phyloP scores from a whole-genome alignment of 2,888 invertebrate species.

The Eudasyphora cyanicolor region DNA sequence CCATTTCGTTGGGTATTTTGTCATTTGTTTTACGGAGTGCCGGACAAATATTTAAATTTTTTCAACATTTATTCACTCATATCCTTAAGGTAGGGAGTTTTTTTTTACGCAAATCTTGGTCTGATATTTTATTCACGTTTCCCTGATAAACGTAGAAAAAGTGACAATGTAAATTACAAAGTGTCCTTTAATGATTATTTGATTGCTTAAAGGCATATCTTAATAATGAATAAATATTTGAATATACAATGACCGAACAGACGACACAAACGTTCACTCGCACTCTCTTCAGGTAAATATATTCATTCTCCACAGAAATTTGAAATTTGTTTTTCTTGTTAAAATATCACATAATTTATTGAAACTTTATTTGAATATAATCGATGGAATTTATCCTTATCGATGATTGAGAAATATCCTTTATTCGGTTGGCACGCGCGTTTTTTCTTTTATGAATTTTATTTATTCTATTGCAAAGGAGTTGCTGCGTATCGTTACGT shows the following conservation, averaged over 20 bases:
- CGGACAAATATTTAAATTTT: not conserved
- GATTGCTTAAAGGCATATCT: not conserved
- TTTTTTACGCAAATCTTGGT: conserved; percentile 30
- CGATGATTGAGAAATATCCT: not conserved
- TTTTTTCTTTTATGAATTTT: conserved; percentile 3
- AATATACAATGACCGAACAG: not conserved
- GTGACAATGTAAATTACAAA: conserved; percentile 8
- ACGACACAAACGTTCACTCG: not conserved
- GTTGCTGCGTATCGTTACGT: conserved; percentile 18
- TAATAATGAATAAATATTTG: not conserved
- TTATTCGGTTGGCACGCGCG: conserved; percentile 22
- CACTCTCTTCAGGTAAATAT: not conserved
- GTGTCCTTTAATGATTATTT: conserved; percentile 1
- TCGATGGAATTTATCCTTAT: not conserved
- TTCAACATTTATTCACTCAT: not conserved
- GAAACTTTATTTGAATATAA: not conserved
- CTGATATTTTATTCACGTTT: not conserved
- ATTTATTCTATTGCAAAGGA: conserved; percentile 4
- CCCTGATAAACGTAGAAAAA: not conserved
- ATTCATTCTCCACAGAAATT: too few species aligned
- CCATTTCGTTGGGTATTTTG: too few species aligned
- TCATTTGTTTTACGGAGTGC: too few species aligned
- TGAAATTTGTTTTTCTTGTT: not conserved
- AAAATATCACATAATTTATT: not conserved
- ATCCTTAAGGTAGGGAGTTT: conserved; percentile 35